Evolutionary conservation across 2,797 vertebrate species (phyloP), one percentile per base, ranked within the genome.

Genomic region (Alectoris magna): DNA sequence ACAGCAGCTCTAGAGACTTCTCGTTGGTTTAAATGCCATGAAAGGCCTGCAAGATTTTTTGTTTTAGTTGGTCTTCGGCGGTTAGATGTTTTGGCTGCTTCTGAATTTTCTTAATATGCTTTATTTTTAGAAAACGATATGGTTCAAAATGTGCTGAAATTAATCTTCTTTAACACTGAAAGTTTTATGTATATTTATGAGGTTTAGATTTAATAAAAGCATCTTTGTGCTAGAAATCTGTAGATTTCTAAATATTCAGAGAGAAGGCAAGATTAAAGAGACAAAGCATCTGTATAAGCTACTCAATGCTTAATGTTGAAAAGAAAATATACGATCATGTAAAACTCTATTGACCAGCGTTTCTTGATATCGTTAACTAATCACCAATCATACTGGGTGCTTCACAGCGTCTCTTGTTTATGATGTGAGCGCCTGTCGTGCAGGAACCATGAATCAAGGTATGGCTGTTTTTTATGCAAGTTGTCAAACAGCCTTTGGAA

Each of bases 101-200:
- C 34, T 75, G 55, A 38, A 63, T 83, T 55, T 75, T 88, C 36
- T 89, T 90, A 75, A 81, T 94, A 29, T 85, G 36, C 14, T 56
- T 0, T 34, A 64, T 93, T 80, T 26, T 26, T 82, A 86, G 71
- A 80, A 77, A 85, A 80, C 72, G 0, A 58, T 66, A 44, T 4
- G 26, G 36, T 70, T 84, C 34, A 43, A 74, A 70, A 14, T 77
- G 38, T 41, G 23, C 72, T 91, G 11, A 56, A 63, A 89, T 78
- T 75, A 74, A 89, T 85, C 72, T 73, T 8, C 74, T 95, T 83
- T 75, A 87, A 62, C 16, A 15, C 31, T 59, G 51, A 88, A 38
- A 34, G 17, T 0, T 87, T 94, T 88, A 41, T 38, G 16, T 71
- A 9, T 79, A 91, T 71, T 70, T 53, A 14, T 55, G 62, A 77